Evolutionary conservation across 2,113 vertebrate species (phyloP).

Genomic region (Grus americana): DNA sequence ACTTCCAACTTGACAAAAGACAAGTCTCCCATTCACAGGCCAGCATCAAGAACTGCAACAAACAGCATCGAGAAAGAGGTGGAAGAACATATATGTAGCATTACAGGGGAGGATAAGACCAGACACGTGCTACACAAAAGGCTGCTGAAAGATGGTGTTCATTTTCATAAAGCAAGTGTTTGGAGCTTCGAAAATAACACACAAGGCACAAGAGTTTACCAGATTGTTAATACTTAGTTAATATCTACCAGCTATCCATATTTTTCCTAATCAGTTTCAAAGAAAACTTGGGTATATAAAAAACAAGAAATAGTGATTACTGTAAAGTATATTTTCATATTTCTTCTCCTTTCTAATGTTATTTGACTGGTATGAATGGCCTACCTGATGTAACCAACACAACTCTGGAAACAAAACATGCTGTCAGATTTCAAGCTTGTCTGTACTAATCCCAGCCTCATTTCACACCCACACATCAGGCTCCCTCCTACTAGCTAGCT

Average conservation of each 20-base stretch:
- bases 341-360: neutral
- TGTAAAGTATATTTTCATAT: neutral
- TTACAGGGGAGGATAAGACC: neutral
- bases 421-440: neutral
- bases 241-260: neutral
- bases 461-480: neutral
- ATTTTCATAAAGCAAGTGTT: neutral
- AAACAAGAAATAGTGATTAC: neutral
- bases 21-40: neutral
- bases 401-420: neutral
- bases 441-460: neutral
- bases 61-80: neutral
- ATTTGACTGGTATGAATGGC: neutral
- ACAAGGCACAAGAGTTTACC: neutral
- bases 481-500: neutral
- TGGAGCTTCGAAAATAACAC: neutral
- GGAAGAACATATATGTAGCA: neutral
- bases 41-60: neutral
- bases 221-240: neutral
- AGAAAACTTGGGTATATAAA: neutral
- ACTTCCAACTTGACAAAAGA: neutral
- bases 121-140: neutral
- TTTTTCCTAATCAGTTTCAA: neutral
- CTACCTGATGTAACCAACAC: neutral
- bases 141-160: neutral